phyloP scores from a whole-genome alignment of 2,113 vertebrate species.

The Taxidea taxus region DNA sequence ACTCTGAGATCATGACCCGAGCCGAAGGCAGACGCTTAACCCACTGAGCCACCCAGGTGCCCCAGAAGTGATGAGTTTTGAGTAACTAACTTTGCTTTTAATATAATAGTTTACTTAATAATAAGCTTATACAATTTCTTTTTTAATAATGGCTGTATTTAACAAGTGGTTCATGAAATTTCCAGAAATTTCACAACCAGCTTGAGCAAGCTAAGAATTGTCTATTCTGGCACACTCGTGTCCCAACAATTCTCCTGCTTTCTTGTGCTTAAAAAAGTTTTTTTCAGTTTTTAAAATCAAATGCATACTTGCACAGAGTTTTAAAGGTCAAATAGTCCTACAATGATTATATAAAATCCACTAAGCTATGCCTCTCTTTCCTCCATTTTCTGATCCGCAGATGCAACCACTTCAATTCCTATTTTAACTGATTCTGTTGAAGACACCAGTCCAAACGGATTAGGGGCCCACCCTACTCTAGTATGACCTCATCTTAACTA shows the following conservation, averaged over 20 bases:
- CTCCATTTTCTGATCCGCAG: background rate
- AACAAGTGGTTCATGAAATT: conserved; percentile 12
- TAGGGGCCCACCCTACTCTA: background rate
- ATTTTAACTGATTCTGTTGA: background rate
- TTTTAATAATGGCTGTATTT: conserved; percentile 22
- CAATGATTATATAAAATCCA: background rate
- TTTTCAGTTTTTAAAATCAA: conserved; percentile 3
- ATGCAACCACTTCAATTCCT: background rate
- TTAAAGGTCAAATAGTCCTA: background rate
- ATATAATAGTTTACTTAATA: background rate
- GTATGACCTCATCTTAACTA: background rate
- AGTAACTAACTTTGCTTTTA: background rate
- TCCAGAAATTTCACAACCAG: conserved; percentile 15
- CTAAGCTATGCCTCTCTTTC: background rate
- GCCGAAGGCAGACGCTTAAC: background rate
- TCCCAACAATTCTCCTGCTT: background rate
- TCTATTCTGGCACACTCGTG: background rate
- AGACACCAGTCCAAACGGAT: background rate
- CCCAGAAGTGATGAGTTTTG: conserved; percentile 8
- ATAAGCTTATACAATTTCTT: background rate
- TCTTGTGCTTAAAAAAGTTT: background rate
- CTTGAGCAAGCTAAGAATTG: background rate
- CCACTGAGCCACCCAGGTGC: background rate
- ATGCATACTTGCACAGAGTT: background rate
- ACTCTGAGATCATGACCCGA: background rate